Percentiles rank a stretch among this genome's conserved stretches.
Evolutionary conservation across 2,888 invertebrate genomes (phyloP).

Genomic region (Callyntrura guangdongensis): DNA sequence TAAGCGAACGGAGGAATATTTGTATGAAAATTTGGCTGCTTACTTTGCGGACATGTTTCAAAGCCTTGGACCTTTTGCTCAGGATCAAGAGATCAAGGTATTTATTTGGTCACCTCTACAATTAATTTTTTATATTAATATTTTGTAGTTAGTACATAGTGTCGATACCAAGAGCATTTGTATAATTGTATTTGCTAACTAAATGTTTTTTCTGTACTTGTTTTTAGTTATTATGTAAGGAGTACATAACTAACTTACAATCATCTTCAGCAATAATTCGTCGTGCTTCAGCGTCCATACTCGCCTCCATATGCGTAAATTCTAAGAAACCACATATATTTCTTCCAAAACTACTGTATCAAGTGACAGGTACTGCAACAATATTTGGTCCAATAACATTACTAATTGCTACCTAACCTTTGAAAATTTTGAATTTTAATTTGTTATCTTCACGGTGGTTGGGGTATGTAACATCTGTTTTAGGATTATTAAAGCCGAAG

Average conservation of each 20-base stretch:
- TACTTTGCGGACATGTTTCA: conserved; percentile 90
- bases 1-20: conserved; percentile 90
- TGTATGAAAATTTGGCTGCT: conserved; percentile 90
- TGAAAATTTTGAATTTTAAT: conserved; percentile 2
- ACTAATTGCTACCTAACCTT: not conserved
- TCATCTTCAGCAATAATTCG: conserved; percentile 91
- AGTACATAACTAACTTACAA: conserved; percentile 89
- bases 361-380: conserved; percentile 87
- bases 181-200: not conserved
- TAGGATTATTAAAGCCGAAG: conserved; percentile 83
- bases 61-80: conserved; percentile 90
- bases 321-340: conserved; percentile 91
- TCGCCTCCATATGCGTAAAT: conserved; percentile 92
- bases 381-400: no score
- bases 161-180: no score
- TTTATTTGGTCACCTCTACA: conserved; percentile 30
- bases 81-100: conserved; percentile 91
- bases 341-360: conserved; percentile 89
- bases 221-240: conserved; percentile 89
- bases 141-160: no score
- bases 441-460: no score
- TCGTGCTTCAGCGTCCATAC: conserved; percentile 93
- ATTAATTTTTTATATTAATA: not conserved
- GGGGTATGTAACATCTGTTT: not conserved
- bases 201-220: not conserved